Base-by-base conservation (phyloP, 2,797 vertebrate species). In the Glossophaga mutica region DNA sequence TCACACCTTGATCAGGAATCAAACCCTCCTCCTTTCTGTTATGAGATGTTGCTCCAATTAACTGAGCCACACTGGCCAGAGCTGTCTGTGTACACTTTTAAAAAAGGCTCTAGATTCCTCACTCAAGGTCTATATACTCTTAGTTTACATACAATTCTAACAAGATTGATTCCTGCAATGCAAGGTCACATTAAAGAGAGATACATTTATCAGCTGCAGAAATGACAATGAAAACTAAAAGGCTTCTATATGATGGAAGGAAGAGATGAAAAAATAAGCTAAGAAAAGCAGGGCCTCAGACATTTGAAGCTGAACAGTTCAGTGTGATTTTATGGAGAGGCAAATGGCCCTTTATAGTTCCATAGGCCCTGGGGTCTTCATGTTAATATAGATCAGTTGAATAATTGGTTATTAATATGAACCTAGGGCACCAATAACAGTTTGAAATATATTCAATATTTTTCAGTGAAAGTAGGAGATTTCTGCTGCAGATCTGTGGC, bases 371-470 rank as follows among this genome's bases (percentile, higher is more conserved):
- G 46, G 3, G 11, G 44, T 90, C 79, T 94, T 82, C 15, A 67
- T 62, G 37, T 59, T 93, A 94, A 86, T 73, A 84, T 62, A 73
- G 14, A 19, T 93, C 50, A 89, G 67, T 74, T 82, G 83, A 94
- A 78, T 96, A 96, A 95, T 73, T 91, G 24, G 9, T 73, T 93
- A 86, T 74, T 96, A 81, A 96, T 91, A 62, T 62, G 11, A 96
- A 87, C 50, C 24, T 42, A 81, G 24, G 5, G 78, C 68, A 78
- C 52, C 37, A 94, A 90, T 65, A 93, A 65, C 85, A 79, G 26
- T 3, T 42, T 77, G 67, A 94, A 93, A 87, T 93, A 50, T 67
- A 95, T 62, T 91, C 6, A 81, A 12, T 83, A 44, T 57, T 83
- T 77, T 93, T 76, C n/a, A 55, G 3, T 84, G 48, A 73, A 67